Base-by-base conservation (phyloP, 2,113 vertebrate genomes). In the Planiliza haematocheilus region DNA sequence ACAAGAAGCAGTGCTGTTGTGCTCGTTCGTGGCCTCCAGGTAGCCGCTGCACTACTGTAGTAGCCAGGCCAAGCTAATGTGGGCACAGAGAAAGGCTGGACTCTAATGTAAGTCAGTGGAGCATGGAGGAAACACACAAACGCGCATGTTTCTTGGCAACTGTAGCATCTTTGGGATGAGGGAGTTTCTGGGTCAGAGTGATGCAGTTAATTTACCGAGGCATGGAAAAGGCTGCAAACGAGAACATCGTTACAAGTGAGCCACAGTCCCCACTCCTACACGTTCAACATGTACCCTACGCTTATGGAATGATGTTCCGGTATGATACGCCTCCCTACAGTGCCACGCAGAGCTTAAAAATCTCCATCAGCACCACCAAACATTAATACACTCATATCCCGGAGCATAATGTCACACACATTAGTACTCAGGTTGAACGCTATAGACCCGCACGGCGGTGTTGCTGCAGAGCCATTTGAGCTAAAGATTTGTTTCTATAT, bases 61-160 rank as follows among this genome's bases (percentile, higher is more conserved):
- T 65, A 79, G 71, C 49, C 60, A 57, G 37, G 70, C 42, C 61
- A 70, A 64, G 60, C 46, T 81, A 86, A 84, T 81, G 77, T 62
- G 70, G 79, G 81, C 70, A 72, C 65, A 77, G 55, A 75, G 71
- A 43, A 77, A 78, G 77, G 61, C 56, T 34, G 67, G 67, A 68
- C 65, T 82, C 85, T 77, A 87, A 89, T 89, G 78, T 88, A 74
- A 91, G 91, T 89, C 90, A 90, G 85, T 83, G 88, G 83, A 91
- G 84, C 83, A 86, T 83, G 36, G 74, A 85, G 14, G n/a, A 62
- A 12, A 71, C 62, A 63, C 36, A 72, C 34, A 65, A 52, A 74
- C 37, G 61, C 10, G 8, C 37, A 63, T 7, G 21, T 55, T 66
- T 63, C 59, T 75, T 60, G 79, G 62, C 64, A 69, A 74, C 34